phyloP scores from a whole-genome alignment of 2,113 vertebrate species.

The Nyctereutes procyonoides region DNA sequence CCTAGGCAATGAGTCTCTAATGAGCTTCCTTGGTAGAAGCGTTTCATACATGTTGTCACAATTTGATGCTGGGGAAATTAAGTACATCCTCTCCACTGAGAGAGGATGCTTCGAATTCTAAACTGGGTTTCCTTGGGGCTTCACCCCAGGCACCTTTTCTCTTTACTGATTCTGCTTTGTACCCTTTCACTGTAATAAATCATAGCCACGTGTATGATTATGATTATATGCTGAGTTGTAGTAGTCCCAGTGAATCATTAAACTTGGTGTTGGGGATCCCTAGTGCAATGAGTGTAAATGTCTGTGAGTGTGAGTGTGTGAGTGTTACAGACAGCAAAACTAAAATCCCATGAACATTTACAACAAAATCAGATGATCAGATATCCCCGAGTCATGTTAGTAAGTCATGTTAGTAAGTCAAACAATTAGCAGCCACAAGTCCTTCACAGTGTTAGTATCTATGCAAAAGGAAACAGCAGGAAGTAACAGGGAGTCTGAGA shows the following conservation, averaged over 20 bases:
- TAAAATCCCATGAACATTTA: conserved; percentile 1
- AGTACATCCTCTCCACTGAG: neutral
- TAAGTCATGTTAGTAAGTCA: neutral
- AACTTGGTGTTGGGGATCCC: neutral
- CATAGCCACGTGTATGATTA: neutral
- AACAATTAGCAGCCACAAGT: neutral
- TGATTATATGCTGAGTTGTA: neutral
- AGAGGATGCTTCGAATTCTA: neutral
- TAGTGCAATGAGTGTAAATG: neutral
- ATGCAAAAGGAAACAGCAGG: neutral
- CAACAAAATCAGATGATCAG: neutral
- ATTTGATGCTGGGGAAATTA: neutral
- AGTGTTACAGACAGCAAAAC: neutral
- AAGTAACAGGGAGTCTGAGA: neutral
- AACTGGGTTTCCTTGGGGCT: neutral
- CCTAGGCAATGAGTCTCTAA: neutral
- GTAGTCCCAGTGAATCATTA: neutral
- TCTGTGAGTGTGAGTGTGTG: neutral
- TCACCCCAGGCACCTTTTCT: neutral
- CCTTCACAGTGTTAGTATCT: neutral
- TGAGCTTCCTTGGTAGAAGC: neutral
- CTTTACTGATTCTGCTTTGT: neutral
- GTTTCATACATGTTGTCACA: neutral
- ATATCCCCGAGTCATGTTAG: neutral
- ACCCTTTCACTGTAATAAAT: neutral